Evolutionary conservation across 2,888 invertebrate genomes (phyloP).

Genomic region (Ellobium chinense): DNA sequence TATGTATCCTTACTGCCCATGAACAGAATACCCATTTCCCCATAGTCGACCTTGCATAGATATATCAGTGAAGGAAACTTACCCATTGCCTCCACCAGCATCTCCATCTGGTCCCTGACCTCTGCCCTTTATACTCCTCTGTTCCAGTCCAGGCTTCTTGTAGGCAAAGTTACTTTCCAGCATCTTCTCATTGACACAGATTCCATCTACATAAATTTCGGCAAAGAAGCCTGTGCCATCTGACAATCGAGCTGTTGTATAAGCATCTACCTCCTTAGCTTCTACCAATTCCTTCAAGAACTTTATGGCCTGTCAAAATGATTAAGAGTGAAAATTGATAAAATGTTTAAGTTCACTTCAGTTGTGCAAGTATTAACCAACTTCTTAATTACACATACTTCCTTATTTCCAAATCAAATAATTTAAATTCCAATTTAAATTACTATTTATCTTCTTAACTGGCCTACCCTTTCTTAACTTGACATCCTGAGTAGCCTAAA

Average conservation of each 20-base stretch:
- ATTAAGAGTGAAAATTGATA: not conserved
- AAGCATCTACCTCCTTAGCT: conserved; percentile 57
- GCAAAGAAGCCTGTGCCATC: conserved; percentile 67
- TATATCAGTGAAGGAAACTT: no score
- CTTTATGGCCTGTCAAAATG: conserved; percentile 56
- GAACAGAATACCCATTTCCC: no score
- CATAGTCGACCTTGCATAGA: no score
- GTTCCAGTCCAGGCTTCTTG: conserved; percentile 55
- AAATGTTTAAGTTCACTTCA: no score
- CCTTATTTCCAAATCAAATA: not conserved
- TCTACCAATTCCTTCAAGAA: conserved; percentile 61
- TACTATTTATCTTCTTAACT: not conserved
- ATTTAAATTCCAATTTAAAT: not conserved
- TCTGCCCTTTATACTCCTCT: conserved; percentile 34
- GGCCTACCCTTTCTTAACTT: not conserved
- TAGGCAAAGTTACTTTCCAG: conserved; percentile 62
- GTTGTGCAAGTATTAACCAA: no score
- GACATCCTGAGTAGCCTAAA: no score
- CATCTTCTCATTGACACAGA: conserved; percentile 60
- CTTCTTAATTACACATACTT: no score
- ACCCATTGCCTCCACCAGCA: conserved; percentile 17
- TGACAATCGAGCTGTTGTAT: conserved; percentile 54
- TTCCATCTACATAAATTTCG: conserved; percentile 57
- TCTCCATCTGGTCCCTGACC: conserved; percentile 20
- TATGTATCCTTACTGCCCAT: no score